Evolutionary conservation across 2,888 invertebrate genomes (phyloP).

Genomic region (Therioaphis trifolii): DNA sequence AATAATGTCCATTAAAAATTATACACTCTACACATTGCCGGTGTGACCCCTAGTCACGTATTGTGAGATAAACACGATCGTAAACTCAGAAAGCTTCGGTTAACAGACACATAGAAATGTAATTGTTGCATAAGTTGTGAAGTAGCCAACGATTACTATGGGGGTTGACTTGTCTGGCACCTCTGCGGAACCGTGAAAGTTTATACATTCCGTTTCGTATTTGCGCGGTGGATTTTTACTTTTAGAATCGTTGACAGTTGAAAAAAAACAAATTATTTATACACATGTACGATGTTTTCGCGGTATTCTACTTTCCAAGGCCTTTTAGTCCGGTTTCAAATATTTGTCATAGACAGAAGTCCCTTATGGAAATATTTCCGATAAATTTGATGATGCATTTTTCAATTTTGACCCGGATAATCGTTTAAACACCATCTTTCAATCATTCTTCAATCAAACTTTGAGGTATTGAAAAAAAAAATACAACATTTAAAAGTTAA

Average conservation of each 20-base stretch:
- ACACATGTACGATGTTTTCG: conserved; percentile 35
- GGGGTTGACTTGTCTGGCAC: conserved; percentile 24
- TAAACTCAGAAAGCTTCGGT: conserved; percentile 20
- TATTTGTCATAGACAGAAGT: not conserved
- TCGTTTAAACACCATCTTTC: too few species aligned
- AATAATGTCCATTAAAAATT: conserved; percentile 42
- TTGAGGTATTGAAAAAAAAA: too few species aligned
- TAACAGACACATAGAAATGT: not conserved
- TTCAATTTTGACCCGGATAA: too few species aligned
- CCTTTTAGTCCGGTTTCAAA: conserved; percentile 21
- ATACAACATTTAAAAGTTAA: too few species aligned
- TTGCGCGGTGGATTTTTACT: not conserved
- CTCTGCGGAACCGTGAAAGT: conserved; percentile 42
- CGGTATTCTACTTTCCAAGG: conserved; percentile 30
- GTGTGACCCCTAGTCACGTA: conserved; percentile 36
- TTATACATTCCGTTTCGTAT: not conserved
- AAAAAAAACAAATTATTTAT: conserved; percentile 15
- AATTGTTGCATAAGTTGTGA: conserved; percentile 30
- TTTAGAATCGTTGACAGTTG: not conserved
- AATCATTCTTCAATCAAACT: too few species aligned
- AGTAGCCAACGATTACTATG: not conserved
- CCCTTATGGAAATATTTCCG: not conserved
- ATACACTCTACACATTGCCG: not conserved
- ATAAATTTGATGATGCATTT: not conserved
- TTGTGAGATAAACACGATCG: conserved; percentile 44